phyloP scores from a whole-genome alignment of 2,888 invertebrate genomes.

The Idaea straminata region DNA sequence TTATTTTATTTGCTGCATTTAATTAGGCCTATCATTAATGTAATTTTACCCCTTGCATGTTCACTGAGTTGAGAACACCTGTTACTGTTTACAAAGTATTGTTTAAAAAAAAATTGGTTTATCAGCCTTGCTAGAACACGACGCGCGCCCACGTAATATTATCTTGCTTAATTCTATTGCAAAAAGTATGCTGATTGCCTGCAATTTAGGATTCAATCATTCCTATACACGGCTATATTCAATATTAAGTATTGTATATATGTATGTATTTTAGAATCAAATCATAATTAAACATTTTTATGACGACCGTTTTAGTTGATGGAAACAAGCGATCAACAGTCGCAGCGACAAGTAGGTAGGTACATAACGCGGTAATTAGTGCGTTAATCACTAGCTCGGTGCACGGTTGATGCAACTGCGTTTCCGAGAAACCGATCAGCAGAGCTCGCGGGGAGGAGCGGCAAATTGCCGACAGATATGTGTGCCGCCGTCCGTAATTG shows the following conservation, averaged over 20 bases:
- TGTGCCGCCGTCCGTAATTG: conserved; percentile 75
- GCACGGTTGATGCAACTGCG: conserved; percentile 65
- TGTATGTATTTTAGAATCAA: neutral
- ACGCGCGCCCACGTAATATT: too few relatives aligned
- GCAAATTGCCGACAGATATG: conserved; percentile 77
- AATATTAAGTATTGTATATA: neutral
- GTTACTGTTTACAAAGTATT: too few relatives aligned
- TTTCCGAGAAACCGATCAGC: conserved; percentile 72
- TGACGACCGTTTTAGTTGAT: neutral
- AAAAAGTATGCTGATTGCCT: too few relatives aligned
- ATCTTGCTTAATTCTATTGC: too few relatives aligned
- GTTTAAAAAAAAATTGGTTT: too few relatives aligned
- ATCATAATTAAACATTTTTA: neutral
- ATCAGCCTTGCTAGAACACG: too few relatives aligned
- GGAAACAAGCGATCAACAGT: conserved; percentile 1
- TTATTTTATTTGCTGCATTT: too few relatives aligned
- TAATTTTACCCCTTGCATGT: too few relatives aligned
- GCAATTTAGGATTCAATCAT: too few relatives aligned
- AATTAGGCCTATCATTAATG: too few relatives aligned
- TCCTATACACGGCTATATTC: too few relatives aligned
- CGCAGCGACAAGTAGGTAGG: neutral
- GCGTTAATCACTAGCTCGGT: conserved; percentile 65
- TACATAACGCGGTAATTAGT: conserved; percentile 57
- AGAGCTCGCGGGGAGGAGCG: conserved; percentile 61
- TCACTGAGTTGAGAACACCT: too few relatives aligned